Percentiles rank a stretch among this genome's conserved stretches.
phyloP scores from a whole-genome alignment of 2,888 invertebrate species.

The Drosophila subsilvestris region DNA sequence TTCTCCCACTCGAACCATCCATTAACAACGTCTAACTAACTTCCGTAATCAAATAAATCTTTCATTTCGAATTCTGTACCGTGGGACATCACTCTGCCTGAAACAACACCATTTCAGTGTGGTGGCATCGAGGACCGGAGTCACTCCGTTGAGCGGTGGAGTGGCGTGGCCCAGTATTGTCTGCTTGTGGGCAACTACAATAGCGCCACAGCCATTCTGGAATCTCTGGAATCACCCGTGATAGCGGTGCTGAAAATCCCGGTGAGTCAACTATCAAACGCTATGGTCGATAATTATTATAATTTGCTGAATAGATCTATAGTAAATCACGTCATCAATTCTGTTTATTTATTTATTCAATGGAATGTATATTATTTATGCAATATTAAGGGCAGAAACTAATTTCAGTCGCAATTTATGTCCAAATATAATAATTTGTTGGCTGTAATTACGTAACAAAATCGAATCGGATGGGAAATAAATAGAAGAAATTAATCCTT shows the following conservation, averaged over 20 bases:
- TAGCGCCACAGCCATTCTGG: conserved; percentile 84
- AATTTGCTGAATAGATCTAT: no score
- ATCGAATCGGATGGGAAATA: no score
- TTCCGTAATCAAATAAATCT: conserved; percentile 53
- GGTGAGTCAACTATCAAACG: conserved; percentile 72
- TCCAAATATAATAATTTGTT: no score
- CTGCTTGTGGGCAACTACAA: conserved; percentile 84
- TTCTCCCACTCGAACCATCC: background rate
- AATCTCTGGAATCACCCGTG: conserved; percentile 83
- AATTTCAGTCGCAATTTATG: no score
- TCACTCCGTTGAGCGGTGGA: conserved; percentile 83
- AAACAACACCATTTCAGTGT: conserved; percentile 67
- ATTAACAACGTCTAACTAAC: conserved; percentile 42
- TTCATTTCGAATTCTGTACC: conserved; percentile 18
- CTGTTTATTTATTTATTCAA: conserved; percentile 16
- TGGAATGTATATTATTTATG: background rate
- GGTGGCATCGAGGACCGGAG: conserved; percentile 83
- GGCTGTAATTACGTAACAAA: no score
- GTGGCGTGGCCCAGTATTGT: conserved; percentile 84
- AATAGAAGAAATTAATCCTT: no score
- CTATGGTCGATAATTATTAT: conserved; percentile 9
- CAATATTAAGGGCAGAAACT: no score
- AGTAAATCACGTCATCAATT: conserved; percentile 18
- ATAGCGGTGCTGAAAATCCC: conserved; percentile 84
- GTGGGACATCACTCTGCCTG: conserved; percentile 18